Evolutionary conservation across 1,140 invertebrate species (phyloP).

Genomic region (Bombus breviceps): DNA sequence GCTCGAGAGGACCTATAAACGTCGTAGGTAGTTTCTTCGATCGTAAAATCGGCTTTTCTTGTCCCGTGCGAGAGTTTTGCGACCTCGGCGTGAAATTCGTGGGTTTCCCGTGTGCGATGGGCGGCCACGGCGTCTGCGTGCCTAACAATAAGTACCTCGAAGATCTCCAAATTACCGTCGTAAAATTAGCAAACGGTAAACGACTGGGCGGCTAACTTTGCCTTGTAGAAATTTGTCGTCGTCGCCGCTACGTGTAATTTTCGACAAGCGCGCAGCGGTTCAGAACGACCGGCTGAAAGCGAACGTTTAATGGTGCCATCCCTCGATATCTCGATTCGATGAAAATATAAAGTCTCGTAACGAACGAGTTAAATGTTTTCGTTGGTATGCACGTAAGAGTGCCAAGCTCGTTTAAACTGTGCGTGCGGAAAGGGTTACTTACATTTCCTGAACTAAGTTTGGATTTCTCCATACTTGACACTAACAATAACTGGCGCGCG

Average conservation of each 20-base stretch:
- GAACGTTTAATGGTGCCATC: too few species aligned
- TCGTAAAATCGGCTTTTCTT: conserved; percentile 27
- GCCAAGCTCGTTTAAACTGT: too few species aligned
- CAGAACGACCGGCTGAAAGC: background rate
- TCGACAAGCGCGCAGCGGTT: background rate
- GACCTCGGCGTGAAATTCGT: background rate
- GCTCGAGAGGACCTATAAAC: background rate
- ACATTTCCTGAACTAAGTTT: conserved; percentile 6
- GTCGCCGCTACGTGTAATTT: too few species aligned
- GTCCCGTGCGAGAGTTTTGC: background rate
- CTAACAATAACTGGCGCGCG: conserved; percentile 27
- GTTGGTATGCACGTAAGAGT: background rate
- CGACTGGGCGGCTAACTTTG: background rate
- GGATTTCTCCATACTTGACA: conserved; percentile 7
- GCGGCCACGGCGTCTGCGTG: background rate
- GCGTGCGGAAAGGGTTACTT: background rate
- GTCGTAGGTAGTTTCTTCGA: background rate
- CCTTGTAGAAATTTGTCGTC: conserved; percentile 13
- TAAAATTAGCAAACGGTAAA: conserved; percentile 29
- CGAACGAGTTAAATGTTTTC: background rate
- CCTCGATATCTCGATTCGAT: background rate
- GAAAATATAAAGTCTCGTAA: background rate
- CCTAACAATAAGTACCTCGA: background rate
- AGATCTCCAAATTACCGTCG: background rate
- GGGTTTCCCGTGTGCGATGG: background rate